Evolutionary conservation across 2,113 vertebrate species (phyloP), one percentile per base, ranked within the genome.

Genomic region (Zeus faber): DNA sequence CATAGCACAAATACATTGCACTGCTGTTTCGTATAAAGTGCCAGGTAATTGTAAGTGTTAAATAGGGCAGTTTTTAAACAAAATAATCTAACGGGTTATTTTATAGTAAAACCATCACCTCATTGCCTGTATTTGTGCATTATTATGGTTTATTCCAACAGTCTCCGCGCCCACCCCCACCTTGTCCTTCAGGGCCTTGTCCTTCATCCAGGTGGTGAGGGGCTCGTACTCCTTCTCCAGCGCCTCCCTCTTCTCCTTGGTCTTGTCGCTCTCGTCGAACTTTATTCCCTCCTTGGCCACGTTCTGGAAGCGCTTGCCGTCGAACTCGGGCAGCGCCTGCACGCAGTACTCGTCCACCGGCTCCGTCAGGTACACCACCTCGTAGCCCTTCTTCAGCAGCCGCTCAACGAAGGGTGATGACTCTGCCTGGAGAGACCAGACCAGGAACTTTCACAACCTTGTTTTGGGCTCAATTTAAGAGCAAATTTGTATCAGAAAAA

Each of bases 311-410:
- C 97, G 91, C 74, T 99, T 99, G 29, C 96, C 94, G 23, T 99
- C 97, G 20, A 96, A 99, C 81, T 99, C 97, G 0, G 97, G 97
- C 47, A 99, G 86, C 11, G 97, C 97, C 87, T 99, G 97, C 72
- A 99, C 92, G 64, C 97, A 99, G 85, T 99, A 99, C 55, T 99
- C 97, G 8, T 99, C 97, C 39, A 99, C 97, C 26, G 97, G 96
- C 73, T 99, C 97, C 0, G 95, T 99, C 80, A 99, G 87, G 64
- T 97, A 99, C 47, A 99, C 89, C 17, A 99, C 97, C 85, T 99
- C 97, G n/a, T 98, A 96, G 49, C 96, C 97, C 62, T 97, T 99
- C 82, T 98, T 99, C 86, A 99, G 89, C 55, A 99, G 89, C 6
- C 79, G 88, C 74, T 99, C 97, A 21, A 99, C 96, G 50, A 99